A percentile compares a stretch with the other conserved stretches of the same genome.
phyloP scores from a whole-genome alignment of 2,113 vertebrate genomes.

The Trematomus loennbergii region DNA sequence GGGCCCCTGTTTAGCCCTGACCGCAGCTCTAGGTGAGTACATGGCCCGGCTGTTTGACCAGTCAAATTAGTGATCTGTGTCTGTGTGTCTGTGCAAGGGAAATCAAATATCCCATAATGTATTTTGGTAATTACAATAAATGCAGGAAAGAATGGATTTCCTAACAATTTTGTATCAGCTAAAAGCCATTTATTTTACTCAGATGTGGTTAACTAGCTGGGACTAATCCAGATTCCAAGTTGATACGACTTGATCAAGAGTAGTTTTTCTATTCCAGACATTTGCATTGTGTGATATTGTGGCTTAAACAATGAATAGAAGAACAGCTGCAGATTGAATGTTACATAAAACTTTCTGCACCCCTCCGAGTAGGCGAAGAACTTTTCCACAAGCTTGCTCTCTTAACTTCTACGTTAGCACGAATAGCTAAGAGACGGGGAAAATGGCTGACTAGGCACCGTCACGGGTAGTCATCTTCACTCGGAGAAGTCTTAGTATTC shows the following conservation, averaged over 20 bases:
- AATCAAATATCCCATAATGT: too few relatives aligned
- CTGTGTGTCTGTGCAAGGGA: too few relatives aligned
- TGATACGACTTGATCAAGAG: neutral
- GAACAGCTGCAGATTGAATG: conserved; percentile 34
- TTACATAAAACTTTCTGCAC: conserved; percentile 42
- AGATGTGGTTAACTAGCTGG: neutral
- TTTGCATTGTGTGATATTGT: neutral
- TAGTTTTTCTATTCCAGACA: conserved; percentile 4
- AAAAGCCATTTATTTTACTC: neutral
- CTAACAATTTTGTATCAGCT: neutral
- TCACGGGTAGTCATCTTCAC: conserved; percentile 8
- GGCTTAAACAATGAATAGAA: neutral
- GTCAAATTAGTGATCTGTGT: too few relatives aligned
- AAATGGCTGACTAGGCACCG: conserved; percentile 37
- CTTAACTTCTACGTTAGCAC: conserved; percentile 1
- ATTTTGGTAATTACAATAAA: neutral
- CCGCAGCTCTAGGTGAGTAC: conserved; percentile 67
- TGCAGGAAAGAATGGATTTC: neutral
- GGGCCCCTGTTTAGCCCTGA: conserved; percentile 47
- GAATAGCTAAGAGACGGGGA: neutral
- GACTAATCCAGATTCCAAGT: neutral
- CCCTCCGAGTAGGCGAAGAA: conserved; percentile 1
- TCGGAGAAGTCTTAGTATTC: conserved; percentile 17
- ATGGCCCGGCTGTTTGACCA: too few relatives aligned
- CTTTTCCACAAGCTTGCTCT: conserved; percentile 11